Conservation (phyloP, 1,140 invertebrate species). For the Triops cancriformis region DNA sequence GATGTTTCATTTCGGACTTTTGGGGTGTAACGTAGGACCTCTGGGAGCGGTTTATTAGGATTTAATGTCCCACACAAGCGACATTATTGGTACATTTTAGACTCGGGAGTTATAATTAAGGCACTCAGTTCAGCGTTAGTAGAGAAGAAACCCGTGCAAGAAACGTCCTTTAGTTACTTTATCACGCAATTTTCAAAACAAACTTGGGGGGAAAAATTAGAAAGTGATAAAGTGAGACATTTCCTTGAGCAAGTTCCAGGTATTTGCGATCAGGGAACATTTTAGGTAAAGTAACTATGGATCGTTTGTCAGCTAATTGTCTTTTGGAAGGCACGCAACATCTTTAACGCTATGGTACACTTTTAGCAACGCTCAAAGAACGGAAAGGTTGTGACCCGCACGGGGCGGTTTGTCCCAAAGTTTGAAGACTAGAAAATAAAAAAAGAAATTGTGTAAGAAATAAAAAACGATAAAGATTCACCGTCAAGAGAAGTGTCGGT, state of each 20-base stretch:
- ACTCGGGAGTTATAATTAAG: not conserved
- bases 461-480: too few species aligned
- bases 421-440: too few species aligned
- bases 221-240: not conserved
- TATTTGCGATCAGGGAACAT: not conserved
- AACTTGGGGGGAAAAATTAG: not conserved
- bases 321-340: not conserved
- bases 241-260: slow-evolving; percentile 8
- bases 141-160: not conserved
- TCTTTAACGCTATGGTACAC: not conserved
- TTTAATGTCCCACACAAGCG: not conserved
- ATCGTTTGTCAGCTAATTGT: not conserved
- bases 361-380: not conserved
- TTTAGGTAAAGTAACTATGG: not conserved
- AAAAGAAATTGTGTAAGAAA: too few species aligned
- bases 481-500: too few species aligned
- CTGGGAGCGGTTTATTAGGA: not conserved
- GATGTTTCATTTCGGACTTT: slow-evolving; percentile 2
- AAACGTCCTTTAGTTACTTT: not conserved
- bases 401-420: not conserved
- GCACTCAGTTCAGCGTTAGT: not conserved
- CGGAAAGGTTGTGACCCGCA: not conserved
- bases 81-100: not conserved
- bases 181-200: not conserved
- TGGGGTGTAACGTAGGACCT: not conserved